Percentiles rank a stretch among this genome's conserved stretches.
Conservation (phyloP, 2,888 invertebrate genomes). For the Hydroisotoma schaefferi region DNA sequence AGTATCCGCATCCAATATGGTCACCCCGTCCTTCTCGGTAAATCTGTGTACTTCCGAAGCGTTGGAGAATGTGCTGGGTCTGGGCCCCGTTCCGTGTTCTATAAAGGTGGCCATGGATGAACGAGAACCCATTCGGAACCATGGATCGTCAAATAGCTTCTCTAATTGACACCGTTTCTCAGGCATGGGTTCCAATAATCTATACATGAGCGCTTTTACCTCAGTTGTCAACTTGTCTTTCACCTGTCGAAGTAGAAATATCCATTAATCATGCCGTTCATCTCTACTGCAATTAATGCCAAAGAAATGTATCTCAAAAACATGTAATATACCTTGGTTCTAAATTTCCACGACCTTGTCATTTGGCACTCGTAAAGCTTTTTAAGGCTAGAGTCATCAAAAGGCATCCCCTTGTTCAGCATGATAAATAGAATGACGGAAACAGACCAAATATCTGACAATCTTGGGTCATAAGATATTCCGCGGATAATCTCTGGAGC, state of each 20-base stretch:
- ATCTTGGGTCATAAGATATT: conserved; percentile 66
- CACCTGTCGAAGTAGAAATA: conserved; percentile 21
- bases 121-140: conserved; percentile 19
- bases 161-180: conserved; percentile 29
- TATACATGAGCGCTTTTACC: conserved; percentile 35
- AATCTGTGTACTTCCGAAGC: not conserved
- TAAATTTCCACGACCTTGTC: conserved; percentile 66
- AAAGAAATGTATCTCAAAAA: too few relatives aligned
- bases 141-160: conserved; percentile 32
- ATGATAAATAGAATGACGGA: conserved; percentile 77
- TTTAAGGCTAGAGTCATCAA: conserved; percentile 71
- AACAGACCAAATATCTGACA: conserved; percentile 75
- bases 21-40: conserved; percentile 6
- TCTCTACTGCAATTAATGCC: too few relatives aligned
- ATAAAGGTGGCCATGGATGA: not conserved
- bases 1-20: conserved; percentile 11
- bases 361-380: conserved; percentile 67
- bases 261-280: too few relatives aligned
- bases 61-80: conserved; percentile 1
- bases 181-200: conserved; percentile 37
- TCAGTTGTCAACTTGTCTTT: conserved; percentile 35
- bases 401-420: conserved; percentile 78
- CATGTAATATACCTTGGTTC: conserved; percentile 58
- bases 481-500: conserved; percentile 79
- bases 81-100: not conserved